These are phyloP conservation scores for Poeciliopsis occidentalis DNA, from an alignment of 2,113 vertebrate genomes.

Conservation along the genomic window DNA sequence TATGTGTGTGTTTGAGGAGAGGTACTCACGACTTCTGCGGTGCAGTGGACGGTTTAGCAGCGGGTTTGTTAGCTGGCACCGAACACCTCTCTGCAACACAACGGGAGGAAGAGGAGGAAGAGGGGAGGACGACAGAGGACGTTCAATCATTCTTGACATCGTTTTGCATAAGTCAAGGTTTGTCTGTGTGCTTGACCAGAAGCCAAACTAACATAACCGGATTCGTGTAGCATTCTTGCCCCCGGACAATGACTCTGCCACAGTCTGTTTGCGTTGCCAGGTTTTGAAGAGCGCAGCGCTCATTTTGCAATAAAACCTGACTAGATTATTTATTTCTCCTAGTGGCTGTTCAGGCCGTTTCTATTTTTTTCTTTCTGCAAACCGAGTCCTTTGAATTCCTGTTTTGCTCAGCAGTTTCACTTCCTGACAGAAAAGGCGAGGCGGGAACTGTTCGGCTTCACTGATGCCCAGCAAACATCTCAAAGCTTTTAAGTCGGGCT, in stretches of 20 bases:
- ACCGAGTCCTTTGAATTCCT: conserved; percentile 2
- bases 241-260: conserved; percentile 30
- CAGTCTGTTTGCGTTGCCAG: conserved; percentile 4
- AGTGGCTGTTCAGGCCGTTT: neutral
- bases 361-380: no score
- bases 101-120: conserved; percentile 13
- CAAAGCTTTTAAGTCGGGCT: neutral
- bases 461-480: neutral
- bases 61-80: conserved; percentile 87
- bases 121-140: conserved; percentile 50
- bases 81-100: conserved; percentile 91
- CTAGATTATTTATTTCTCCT: conserved; percentile 17
- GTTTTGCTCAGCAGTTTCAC: conserved; percentile 3
- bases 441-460: neutral
- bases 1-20: conserved; percentile 14
- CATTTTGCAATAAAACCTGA: conserved; percentile 20
- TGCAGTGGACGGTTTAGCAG: conserved; percentile 86
- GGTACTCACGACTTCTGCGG: conserved; percentile 92
- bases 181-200: conserved; percentile 37
- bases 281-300: conserved; percentile 4
- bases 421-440: neutral
- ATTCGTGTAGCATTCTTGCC: conserved; percentile 18
- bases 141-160: conserved; percentile 33
- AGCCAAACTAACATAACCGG: conserved; percentile 37
- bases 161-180: conserved; percentile 31